These are phyloP conservation scores for Platysternon megacephalum DNA, from an alignment of 2,113 vertebrate genomes.

Conservation along the genomic window DNA sequence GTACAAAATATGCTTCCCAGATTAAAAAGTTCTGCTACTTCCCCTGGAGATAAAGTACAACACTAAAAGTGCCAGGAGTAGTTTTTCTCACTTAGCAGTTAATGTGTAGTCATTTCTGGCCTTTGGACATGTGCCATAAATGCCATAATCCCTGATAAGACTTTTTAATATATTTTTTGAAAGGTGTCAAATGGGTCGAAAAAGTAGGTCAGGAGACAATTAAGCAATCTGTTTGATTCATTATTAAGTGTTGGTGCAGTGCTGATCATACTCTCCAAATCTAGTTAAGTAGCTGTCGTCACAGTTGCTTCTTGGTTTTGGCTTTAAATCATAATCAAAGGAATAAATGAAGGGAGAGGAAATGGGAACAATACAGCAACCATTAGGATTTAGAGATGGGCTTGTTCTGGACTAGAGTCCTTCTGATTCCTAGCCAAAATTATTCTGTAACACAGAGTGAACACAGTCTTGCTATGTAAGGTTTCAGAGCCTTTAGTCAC, in stretches of 20 bases:
- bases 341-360: neutral
- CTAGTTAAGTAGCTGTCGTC: neutral
- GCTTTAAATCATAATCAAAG: neutral
- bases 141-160: constrained; percentile 14
- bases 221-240: neutral
- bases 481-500: neutral
- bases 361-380: accelerated
- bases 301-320: neutral
- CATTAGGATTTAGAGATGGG: neutral
- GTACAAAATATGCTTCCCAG: neutral
- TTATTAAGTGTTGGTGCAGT: neutral
- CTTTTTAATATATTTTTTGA: neutral
- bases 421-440: neutral
- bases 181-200: neutral
- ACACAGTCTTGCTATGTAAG: accelerated
- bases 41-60: neutral
- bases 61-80: neutral
- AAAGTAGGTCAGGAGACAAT: constrained; percentile 33
- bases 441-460: accelerated
- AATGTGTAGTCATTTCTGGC: neutral
- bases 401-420: neutral
- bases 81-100: neutral
- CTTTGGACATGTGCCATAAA: neutral
- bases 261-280: neutral
- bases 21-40: neutral